Evolutionary conservation across 2,888 invertebrate genomes (phyloP).

Genomic region (Brachyopa scutellaris): DNA sequence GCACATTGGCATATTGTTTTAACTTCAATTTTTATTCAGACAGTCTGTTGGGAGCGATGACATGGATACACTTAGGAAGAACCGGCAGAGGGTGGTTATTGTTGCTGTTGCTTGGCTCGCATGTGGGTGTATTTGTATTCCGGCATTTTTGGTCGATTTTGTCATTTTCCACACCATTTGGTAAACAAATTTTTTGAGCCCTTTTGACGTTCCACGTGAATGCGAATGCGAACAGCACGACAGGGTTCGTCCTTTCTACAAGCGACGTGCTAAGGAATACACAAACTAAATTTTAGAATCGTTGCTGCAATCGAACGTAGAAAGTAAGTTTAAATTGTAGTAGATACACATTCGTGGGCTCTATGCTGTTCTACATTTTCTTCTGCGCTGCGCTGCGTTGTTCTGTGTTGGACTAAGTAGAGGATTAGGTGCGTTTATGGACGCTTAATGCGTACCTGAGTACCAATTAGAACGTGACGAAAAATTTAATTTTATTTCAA

Average conservation of each 20-base stretch:
- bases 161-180: slow-evolving; percentile 67
- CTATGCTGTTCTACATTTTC: slow-evolving; percentile 12
- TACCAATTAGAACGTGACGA: slow-evolving; percentile 62
- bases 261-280: slow-evolving; percentile 31
- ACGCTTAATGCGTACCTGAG: slow-evolving; percentile 49
- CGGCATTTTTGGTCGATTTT: slow-evolving; percentile 51
- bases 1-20: slow-evolving; percentile 18
- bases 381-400: neutral
- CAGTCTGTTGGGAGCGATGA: slow-evolving; percentile 53
- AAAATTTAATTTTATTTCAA: slow-evolving; percentile 47
- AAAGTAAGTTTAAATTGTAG: slow-evolving; percentile 31
- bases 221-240: too few species aligned
- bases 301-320: slow-evolving; percentile 43
- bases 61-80: slow-evolving; percentile 14
- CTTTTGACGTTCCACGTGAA: slow-evolving; percentile 30
- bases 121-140: slow-evolving; percentile 16
- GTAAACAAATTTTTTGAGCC: slow-evolving; percentile 58
- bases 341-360: too few species aligned
- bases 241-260: neutral
- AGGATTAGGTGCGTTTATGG: slow-evolving; percentile 52
- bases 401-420: slow-evolving; percentile 9
- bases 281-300: slow-evolving; percentile 41
- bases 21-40: slow-evolving; percentile 48
- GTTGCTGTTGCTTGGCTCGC: neutral
- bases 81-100: neutral